phyloP scores from a whole-genome alignment of 2,113 vertebrate species.

The Piprites chloris region DNA sequence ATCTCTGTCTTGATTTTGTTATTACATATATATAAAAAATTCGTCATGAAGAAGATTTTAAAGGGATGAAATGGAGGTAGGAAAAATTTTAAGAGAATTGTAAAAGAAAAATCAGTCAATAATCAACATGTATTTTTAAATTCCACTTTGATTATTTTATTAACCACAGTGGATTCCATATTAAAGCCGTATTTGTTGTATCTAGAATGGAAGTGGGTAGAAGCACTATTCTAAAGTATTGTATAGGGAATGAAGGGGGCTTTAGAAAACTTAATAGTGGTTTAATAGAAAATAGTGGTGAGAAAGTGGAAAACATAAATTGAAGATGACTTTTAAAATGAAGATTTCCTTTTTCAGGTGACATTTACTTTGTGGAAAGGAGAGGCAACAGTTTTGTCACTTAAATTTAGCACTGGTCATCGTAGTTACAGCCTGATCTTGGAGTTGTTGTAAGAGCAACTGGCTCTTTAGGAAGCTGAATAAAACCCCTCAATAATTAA shows the following conservation, averaged over 20 bases:
- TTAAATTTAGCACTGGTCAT: not conserved
- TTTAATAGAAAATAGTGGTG: not conserved
- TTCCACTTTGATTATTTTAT: not conserved
- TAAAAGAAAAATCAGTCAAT: not conserved
- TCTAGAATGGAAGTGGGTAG: not conserved
- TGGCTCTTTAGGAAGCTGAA: not conserved
- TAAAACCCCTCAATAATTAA: not conserved
- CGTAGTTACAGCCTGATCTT: not conserved
- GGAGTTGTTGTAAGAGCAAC: not conserved
- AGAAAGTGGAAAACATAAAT: not conserved
- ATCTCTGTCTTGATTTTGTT: not conserved
- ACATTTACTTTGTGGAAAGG: not conserved
- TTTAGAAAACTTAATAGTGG: not conserved
- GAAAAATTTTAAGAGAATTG: not conserved
- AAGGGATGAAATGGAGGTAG: not conserved
- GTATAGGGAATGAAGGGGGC: not conserved
- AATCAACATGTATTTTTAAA: not conserved
- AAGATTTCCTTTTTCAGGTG: not conserved
- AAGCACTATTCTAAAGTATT: not conserved
- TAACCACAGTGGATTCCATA: not conserved
- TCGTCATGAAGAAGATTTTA: not conserved
- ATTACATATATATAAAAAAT: not conserved
- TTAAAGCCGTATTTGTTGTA: not conserved
- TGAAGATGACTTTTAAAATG: not conserved
- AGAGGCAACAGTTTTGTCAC: not conserved